Evolutionary conservation across 2,113 vertebrate species (phyloP).

Genomic region (Craseonycteris thonglongyai): DNA sequence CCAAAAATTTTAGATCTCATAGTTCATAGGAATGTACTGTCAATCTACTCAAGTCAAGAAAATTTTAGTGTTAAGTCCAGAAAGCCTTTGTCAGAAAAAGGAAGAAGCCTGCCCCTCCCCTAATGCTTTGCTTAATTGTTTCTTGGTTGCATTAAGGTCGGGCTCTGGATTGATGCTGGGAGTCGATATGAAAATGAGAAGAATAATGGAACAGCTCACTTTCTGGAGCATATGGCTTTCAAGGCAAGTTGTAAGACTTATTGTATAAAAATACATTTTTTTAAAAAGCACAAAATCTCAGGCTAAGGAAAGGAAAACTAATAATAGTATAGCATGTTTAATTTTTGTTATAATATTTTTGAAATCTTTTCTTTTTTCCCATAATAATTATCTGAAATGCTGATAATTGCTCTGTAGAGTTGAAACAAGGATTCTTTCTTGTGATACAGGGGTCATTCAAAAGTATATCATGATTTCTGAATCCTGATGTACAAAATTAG

Average conservation of each 20-base stretch:
- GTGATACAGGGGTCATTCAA: not conserved
- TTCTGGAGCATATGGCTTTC: conserved; percentile 99
- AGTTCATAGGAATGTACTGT: not conserved
- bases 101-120: not conserved
- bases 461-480: not conserved
- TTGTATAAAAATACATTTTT: not conserved
- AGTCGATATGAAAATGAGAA: conserved; percentile 97
- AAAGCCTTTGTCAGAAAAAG: not conserved
- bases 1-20: not conserved
- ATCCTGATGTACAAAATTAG: not conserved
- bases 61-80: not conserved
- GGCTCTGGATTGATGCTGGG: conserved; percentile 98
- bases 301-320: not conserved
- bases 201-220: conserved; percentile 98
- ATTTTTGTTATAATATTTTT: not conserved
- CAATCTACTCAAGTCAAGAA: not conserved
- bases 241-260: conserved; percentile 82
- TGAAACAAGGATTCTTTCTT: conserved; percentile 12
- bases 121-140: not conserved
- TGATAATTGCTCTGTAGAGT: not conserved
- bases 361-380: not conserved
- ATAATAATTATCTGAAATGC: not conserved
- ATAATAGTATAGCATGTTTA: not conserved
- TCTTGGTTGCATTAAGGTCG: conserved; percentile 83
- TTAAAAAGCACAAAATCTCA: not conserved